Conservation (phyloP, 1,140 invertebrate genomes). For the Galleria mellonella region DNA sequence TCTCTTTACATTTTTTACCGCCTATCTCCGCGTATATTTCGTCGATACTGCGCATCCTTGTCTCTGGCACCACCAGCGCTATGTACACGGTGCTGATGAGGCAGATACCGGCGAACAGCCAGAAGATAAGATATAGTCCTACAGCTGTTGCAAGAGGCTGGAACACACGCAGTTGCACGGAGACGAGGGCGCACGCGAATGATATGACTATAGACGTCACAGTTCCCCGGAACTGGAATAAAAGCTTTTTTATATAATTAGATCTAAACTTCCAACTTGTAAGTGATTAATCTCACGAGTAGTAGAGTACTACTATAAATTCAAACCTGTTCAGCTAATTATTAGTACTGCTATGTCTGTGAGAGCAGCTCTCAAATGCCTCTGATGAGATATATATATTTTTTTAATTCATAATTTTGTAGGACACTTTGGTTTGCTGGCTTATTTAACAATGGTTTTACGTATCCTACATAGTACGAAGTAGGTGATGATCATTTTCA, state of each 20-base stretch:
- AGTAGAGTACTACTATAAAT: too few species aligned
- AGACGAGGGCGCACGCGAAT: slow-evolving; percentile 46
- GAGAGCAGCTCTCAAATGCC: too few species aligned
- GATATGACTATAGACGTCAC: slow-evolving; percentile 58
- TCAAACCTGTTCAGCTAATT: too few species aligned
- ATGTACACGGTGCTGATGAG: slow-evolving; percentile 78
- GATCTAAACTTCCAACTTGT: background rate
- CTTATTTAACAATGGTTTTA: too few species aligned
- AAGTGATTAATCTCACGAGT: background rate
- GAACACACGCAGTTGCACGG: slow-evolving; percentile 45
- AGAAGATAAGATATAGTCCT: slow-evolving; percentile 78
- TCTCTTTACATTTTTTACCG: slow-evolving; percentile 22
- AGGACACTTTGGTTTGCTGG: too few species aligned
- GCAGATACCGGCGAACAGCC: slow-evolving; percentile 79
- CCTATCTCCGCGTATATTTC: slow-evolving; percentile 52
- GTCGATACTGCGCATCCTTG: slow-evolving; percentile 81
- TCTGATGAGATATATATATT: too few species aligned
- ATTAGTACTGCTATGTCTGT: too few species aligned
- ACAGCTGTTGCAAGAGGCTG: slow-evolving; percentile 69
- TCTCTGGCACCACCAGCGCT: slow-evolving; percentile 80
- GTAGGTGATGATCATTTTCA: too few species aligned
- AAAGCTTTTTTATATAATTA: slow-evolving; percentile 5
- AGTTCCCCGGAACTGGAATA: slow-evolving; percentile 54
- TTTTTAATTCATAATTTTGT: too few species aligned
- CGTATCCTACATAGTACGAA: too few species aligned